Base-by-base conservation (phyloP, 2,113 vertebrate genomes). In the Apaloderma vittatum region DNA sequence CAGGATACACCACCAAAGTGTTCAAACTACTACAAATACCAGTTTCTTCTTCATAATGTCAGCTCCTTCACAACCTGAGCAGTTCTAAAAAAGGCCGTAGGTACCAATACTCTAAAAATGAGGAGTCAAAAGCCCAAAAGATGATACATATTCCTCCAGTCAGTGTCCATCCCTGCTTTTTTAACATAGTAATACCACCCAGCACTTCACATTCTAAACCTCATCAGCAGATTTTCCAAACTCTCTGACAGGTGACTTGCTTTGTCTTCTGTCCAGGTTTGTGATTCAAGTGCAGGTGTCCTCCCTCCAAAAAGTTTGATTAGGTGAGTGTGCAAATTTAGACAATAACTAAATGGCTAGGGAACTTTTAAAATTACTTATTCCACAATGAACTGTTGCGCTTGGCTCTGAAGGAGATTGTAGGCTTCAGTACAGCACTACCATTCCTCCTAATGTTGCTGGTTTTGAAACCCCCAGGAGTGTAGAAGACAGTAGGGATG, bases 381-480 rank as follows among this genome's bases (percentile, higher is more conserved):
- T 66, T 84, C 37, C 15, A 8, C n/a, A 61, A 30, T 45, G 11
- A 81, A 34, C 15, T 59, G 6, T 40, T 36, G 7, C 34, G 11
- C 11, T 79, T 52, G 32, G 2, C 30, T 81, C 36, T 71, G 32
- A 71, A 75, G 51, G 15, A 61, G 68, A n/a, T 2, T 37, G 29
- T 43, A 57, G 17, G 11, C 46, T 82, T 55, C 36, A 40, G 45
- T 34, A 52, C 2, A 61, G 8, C 16, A 36, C 13, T 26, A 49
- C 4, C 11, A 63, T 0, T 9, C 5, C 12, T 22, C 3, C 8
- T 6, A 22, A 0, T 11, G 12, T 0, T 48, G 19, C 0, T 6
- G 21, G 5, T 79, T 12, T 61, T 63, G 34, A 72, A 75, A 52
- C 2, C 7, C 8, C 15, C 9, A 23, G 63, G n/a, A 34, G 30